A percentile compares a stretch with the other conserved stretches of the same genome.
These are phyloP conservation scores for Rhinophrynus dorsalis DNA, from an alignment of 2,797 vertebrate genomes.

Conservation along the genomic window DNA sequence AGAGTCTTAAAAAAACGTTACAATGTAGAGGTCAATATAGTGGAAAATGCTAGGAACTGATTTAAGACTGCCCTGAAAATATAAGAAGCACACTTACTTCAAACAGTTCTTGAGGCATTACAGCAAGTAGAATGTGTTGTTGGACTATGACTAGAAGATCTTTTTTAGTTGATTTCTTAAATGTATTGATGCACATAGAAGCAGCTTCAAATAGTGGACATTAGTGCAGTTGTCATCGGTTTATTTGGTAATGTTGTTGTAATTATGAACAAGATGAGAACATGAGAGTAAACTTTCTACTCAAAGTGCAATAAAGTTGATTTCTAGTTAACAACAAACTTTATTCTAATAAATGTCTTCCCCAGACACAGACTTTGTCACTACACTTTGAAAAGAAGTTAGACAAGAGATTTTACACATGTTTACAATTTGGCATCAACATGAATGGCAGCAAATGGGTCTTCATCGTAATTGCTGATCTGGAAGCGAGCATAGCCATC, in stretches of 20 bases:
- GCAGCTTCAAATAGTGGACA: too few relatives aligned
- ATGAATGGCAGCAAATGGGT: conserved; percentile 85
- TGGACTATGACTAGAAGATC: too few relatives aligned
- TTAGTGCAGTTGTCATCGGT: too few relatives aligned
- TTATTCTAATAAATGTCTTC: not conserved
- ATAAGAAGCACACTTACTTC: too few relatives aligned
- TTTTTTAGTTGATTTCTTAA: too few relatives aligned
- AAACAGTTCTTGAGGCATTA: too few relatives aligned
- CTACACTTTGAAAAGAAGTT: not conserved
- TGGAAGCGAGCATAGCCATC: conserved; percentile 77
- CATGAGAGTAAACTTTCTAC: not conserved
- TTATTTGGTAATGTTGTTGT: not conserved
- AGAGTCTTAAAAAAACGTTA: too few relatives aligned
- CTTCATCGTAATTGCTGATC: conserved; percentile 80
- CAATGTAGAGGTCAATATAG: too few relatives aligned
- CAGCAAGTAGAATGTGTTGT: not conserved
- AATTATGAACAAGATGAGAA: not conserved
- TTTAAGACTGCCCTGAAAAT: too few relatives aligned
- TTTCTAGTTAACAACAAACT: not conserved
- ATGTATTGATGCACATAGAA: too few relatives aligned
- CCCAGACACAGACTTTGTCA: not conserved
- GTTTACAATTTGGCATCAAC: conserved; percentile 73
- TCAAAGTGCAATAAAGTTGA: not conserved
- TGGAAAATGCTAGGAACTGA: too few relatives aligned
- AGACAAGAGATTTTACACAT: not conserved